A percentile compares a stretch with the other conserved stretches of the same genome.
phyloP scores from a whole-genome alignment of 2,113 vertebrate genomes.

The Cercocebus atys region DNA sequence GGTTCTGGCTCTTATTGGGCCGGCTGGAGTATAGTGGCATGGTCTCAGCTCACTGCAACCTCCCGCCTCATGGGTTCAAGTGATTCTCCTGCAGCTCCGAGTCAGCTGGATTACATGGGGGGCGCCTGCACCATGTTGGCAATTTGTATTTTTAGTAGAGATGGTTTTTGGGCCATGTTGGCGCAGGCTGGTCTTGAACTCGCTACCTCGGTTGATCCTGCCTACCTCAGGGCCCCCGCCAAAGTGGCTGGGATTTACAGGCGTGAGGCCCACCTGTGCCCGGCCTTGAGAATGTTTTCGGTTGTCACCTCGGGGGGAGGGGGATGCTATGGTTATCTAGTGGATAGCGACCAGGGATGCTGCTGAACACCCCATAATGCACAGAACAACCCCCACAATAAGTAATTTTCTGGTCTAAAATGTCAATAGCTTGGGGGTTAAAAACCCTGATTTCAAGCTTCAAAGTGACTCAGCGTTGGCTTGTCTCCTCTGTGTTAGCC shows the following conservation, averaged over 20 bases:
- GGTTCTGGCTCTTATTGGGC: accelerated
- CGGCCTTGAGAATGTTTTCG: neutral
- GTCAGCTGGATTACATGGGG: no score
- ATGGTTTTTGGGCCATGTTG: accelerated
- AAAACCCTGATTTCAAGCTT: neutral
- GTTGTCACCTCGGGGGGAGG: neutral
- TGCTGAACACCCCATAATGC: neutral
- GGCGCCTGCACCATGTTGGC: no score
- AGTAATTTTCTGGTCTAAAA: neutral
- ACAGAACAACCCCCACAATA: neutral
- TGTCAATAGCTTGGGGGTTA: neutral
- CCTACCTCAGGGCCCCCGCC: no score
- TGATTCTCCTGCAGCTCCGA: no score
- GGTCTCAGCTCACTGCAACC: no score
- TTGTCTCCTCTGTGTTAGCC: neutral
- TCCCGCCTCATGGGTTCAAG: accelerated
- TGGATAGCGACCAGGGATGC: neutral
- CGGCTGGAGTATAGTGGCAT: no score
- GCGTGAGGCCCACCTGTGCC: no score
- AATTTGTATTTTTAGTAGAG: no score
- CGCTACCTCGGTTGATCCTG: no score
- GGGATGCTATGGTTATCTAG: neutral
- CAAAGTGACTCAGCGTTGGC: neutral
- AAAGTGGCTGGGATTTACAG: no score
- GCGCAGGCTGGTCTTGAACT: no score